Evolutionary conservation across 2,888 invertebrate genomes (phyloP), one percentile per base, ranked within the genome.

Genomic region (Vanessa cardui): DNA sequence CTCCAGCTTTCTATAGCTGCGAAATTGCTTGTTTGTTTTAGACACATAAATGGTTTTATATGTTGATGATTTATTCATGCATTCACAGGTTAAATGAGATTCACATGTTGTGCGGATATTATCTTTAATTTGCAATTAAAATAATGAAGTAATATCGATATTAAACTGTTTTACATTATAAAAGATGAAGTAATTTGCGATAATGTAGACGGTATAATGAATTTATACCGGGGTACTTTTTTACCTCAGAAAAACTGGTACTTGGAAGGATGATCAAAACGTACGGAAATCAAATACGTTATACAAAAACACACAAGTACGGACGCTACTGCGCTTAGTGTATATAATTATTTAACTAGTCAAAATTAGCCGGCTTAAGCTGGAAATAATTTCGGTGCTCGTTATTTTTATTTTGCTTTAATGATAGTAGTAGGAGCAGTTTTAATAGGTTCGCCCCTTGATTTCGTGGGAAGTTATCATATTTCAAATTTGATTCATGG

Each of bases 371-470:
- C 79, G 79, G 81, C 83, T 81, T 78, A 83, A 82, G 86, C 82
- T 81, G 80, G 76, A 83, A 83, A 86, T 89, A 87, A 89, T 87
- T 81, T 86, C 78, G 76, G 83, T 79, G 78, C 74, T 74, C 72
- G 80, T 81, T 83, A 82, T 87, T 85, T 84, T 88, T 86, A 85
- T 88, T 88, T 87, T 82, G 76, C 79, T 77, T 82, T 89, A 90
- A 90, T 90, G 83, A 90, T 87, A 86, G 86, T 83, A 80, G 86
- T 87, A 82, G 82, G 82, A 83, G 75, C 75, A 73, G 72, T 71
- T 84, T 83, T 88, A 88, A 89, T 89, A 87, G 82, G 81, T 77
- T 82, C 70, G 74, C 79, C 81, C 78, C 82, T 77, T 77, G 80
- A 77, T 75, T 82, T 82, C 87, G 89, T 89, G 90, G 87, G 89